phyloP scores from a whole-genome alignment of 2,113 vertebrate genomes.

The Elgaria multicarinata region DNA sequence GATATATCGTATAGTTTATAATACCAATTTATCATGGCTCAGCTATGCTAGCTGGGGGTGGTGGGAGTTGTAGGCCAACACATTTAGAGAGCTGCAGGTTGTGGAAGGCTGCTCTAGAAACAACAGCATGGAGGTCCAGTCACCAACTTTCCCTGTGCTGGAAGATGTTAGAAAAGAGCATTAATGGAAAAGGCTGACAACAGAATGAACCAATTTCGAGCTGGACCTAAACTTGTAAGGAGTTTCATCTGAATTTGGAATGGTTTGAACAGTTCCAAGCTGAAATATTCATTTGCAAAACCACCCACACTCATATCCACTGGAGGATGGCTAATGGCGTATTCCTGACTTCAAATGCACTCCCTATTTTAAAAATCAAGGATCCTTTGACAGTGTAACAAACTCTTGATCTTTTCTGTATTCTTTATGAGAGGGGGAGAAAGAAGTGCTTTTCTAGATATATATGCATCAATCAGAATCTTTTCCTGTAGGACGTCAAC shows the following conservation, averaged over 20 bases:
- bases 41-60: background rate
- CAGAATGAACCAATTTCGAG: background rate
- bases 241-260: background rate
- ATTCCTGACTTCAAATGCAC: background rate
- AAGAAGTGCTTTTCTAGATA: background rate
- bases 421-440: background rate
- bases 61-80: background rate
- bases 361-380: background rate
- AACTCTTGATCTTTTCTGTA: background rate
- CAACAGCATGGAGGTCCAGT: background rate
- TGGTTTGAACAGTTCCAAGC: background rate
- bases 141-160: background rate
- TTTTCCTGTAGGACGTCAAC: accelerated
- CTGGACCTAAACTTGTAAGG: background rate
- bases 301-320: background rate
- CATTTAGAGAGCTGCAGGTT: background rate
- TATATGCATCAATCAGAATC: background rate
- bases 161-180: too few species aligned
- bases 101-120: background rate
- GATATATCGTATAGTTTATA: background rate
- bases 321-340: background rate
- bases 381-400: background rate
- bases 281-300: background rate
- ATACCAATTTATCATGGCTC: background rate
- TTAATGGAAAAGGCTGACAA: background rate